phyloP scores from a whole-genome alignment of 2,113 vertebrate genomes.

The Prochilodus magdalenae region DNA sequence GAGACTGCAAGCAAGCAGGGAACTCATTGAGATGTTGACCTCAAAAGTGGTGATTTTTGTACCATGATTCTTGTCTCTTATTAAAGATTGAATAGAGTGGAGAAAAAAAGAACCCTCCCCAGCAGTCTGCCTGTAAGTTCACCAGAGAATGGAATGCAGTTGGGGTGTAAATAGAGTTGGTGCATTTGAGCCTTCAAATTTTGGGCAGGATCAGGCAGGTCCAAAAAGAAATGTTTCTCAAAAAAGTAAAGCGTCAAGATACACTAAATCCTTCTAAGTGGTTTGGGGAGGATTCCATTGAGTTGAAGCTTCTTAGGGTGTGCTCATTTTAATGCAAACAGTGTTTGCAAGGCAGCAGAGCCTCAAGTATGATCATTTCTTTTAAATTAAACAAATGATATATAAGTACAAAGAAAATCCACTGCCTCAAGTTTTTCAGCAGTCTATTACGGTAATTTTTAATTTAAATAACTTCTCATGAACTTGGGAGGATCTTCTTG shows the following conservation, averaged over 20 bases:
- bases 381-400: neutral
- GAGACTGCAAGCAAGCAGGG: conserved; percentile 9
- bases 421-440: too few species aligned
- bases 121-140: conserved; percentile 10
- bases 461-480: too few species aligned
- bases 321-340: neutral
- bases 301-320: neutral
- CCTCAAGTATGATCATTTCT: neutral
- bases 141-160: conserved; percentile 48
- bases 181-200: conserved; percentile 27
- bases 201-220: conserved; percentile 65
- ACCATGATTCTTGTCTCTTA: conserved; percentile 10
- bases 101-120: conserved; percentile 14
- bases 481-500: too few species aligned
- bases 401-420: too few species aligned
- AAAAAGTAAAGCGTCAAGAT: conserved; percentile 9
- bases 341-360: neutral
- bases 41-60: conserved; percentile 12
- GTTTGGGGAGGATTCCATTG: conserved; percentile 7
- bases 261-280: neutral
- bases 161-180: conserved; percentile 32
- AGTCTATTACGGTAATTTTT: too few species aligned
- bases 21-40: conserved; percentile 31
- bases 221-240: conserved; percentile 30
- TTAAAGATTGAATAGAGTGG: conserved; percentile 24